Conservation (phyloP, 2,888 invertebrate species). For the Meganola albula region DNA sequence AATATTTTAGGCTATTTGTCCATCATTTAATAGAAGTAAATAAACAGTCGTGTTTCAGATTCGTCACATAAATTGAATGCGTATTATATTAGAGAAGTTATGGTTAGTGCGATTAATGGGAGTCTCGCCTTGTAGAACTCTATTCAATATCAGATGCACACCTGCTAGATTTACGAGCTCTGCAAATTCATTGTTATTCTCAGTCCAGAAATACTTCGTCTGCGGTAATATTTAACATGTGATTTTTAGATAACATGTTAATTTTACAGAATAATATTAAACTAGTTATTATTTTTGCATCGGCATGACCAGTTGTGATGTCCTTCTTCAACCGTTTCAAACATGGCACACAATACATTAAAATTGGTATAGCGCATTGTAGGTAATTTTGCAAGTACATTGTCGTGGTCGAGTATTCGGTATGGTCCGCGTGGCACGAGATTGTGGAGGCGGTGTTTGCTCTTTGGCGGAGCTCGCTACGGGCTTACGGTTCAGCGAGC, state of each 20-base stretch:
- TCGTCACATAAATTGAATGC: no score
- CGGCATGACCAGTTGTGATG: no score
- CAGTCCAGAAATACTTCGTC: constrained; percentile 42
- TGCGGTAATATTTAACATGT: constrained; percentile 12
- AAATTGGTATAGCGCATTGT: constrained; percentile 37
- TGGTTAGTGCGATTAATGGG: constrained; percentile 59
- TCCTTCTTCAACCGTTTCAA: no score
- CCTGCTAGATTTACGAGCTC: constrained; percentile 64
- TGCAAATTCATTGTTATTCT: constrained; percentile 66
- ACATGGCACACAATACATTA: no score
- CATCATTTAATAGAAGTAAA: no score
- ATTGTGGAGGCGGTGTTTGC: constrained; percentile 76
- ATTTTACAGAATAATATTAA: no score
- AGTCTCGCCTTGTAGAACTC: constrained; percentile 48
- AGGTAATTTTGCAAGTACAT: constrained; percentile 65
- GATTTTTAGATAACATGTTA: no score
- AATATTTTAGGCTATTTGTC: no score
- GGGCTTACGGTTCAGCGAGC: constrained; percentile 74
- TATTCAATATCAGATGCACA: constrained; percentile 63
- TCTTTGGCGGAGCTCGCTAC: constrained; percentile 72
- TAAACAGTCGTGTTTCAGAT: no score
- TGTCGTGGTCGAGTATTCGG: constrained; percentile 66
- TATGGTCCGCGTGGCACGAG: constrained; percentile 74
- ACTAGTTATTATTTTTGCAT: no score
- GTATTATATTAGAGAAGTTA: no score